A percentile compares a stretch with the other conserved stretches of the same genome.
Evolutionary conservation across 2,888 invertebrate species (phyloP).

Genomic region (Coremacera marginata): DNA sequence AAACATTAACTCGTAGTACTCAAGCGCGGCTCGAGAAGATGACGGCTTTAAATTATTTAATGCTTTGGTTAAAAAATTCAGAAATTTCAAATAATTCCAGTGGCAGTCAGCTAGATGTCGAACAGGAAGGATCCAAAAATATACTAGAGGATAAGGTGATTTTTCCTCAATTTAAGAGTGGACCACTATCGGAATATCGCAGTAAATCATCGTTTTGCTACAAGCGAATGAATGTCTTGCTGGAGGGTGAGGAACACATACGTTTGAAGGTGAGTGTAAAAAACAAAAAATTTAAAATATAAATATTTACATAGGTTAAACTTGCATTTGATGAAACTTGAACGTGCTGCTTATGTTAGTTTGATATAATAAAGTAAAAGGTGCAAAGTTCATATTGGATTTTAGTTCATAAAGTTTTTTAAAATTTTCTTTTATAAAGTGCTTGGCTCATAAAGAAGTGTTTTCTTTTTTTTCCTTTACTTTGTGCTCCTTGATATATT

Average conservation of each 20-base stretch:
- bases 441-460: too few species aligned
- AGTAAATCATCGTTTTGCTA: slow-evolving; percentile 77
- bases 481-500: too few species aligned
- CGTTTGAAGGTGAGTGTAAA: slow-evolving; percentile 69
- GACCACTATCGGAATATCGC: slow-evolving; percentile 76
- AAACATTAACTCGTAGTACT: not conserved
- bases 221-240: slow-evolving; percentile 73
- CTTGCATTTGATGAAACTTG: too few species aligned
- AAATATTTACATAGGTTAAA: too few species aligned
- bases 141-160: slow-evolving; percentile 66
- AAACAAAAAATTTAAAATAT: too few species aligned
- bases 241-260: slow-evolving; percentile 72
- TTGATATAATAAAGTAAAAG: too few species aligned
- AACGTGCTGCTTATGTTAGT: too few species aligned
- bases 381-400: too few species aligned
- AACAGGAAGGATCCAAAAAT: slow-evolving; percentile 33
- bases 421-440: too few species aligned
- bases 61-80: not conserved
- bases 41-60: not conserved
- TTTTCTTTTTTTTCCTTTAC: too few species aligned
- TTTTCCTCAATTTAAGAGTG: slow-evolving; percentile 74
- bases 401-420: too few species aligned
- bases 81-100: slow-evolving; percentile 47
- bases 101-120: slow-evolving; percentile 22
- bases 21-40: not conserved